Conservation (phyloP, 2,888 invertebrate genomes). For the Trissoscelio sp. region DNA sequence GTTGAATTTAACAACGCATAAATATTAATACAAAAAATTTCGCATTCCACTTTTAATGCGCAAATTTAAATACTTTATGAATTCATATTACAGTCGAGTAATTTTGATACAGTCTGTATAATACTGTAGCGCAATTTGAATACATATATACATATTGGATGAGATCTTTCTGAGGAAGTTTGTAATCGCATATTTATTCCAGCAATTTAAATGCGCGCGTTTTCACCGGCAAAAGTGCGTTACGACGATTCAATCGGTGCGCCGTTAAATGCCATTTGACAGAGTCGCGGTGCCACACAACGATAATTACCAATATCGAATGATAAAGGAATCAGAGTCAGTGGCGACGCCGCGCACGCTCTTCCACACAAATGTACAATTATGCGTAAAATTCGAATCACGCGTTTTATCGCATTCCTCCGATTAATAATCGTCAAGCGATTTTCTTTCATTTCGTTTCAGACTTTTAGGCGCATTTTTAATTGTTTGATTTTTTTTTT, state of each 20-base stretch:
- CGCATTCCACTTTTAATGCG: constrained; percentile 63
- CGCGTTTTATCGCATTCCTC: constrained; percentile 37
- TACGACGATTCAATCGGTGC: constrained; percentile 17
- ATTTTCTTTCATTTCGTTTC: neutral
- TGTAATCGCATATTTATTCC: constrained; percentile 53
- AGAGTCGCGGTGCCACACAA: constrained; percentile 67
- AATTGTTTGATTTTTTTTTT: neutral
- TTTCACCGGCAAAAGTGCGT: constrained; percentile 28
- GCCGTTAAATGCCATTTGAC: constrained; percentile 38
- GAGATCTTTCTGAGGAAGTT: constrained; percentile 54
- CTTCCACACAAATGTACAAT: constrained; percentile 76
- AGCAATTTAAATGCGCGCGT: constrained; percentile 32
- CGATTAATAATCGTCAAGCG: constrained; percentile 30
- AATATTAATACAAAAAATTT: constrained; percentile 65
- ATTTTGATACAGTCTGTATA: constrained; percentile 63
- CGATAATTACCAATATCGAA: constrained; percentile 79
- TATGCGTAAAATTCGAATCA: constrained; percentile 78
- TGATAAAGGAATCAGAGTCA: constrained; percentile 78
- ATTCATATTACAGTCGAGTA: constrained; percentile 61
- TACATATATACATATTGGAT: constrained; percentile 62
- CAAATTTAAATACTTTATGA: constrained; percentile 60
- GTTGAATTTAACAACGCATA: constrained; percentile 55
- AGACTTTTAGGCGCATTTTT: neutral
- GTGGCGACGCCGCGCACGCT: constrained; percentile 65
- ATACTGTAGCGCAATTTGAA: constrained; percentile 59